Evolutionary conservation across 2,888 invertebrate species (phyloP), one percentile per base, ranked within the genome.

Genomic region (Quadroppia sp.): DNA sequence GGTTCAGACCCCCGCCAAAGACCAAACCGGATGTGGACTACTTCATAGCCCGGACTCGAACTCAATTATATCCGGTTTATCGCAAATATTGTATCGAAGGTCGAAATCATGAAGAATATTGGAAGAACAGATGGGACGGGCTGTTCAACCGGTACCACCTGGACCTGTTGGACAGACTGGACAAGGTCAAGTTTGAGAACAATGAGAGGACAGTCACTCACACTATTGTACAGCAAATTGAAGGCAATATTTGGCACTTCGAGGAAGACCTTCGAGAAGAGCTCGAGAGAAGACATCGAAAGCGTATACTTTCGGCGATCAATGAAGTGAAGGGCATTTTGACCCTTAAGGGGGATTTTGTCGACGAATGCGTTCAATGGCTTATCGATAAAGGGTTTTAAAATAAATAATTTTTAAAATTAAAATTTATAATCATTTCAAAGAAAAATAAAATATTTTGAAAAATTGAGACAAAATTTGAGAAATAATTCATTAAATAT

Each of bases 51-150:
- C 87, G 96, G 79, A 88, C 89, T 0, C 90, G 87, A 82, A 92
- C 91, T 81, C 88, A 90, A 80, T 89, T 91, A 88, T 81, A 90
- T 9, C 92, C 95, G 0, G 89, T 95, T 25, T 94, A 94, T 83
- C 92, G 75, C 76, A 77, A 71, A 53, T 74, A 70, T 30, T n/a
- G 50, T 74, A 76, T 36, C 77, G 77, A 45, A 64, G 76, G 36
- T 53, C 67, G 42, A 67, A 76, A 69, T 48, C 64, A 30, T 23
- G 72, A 20, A 9, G 23, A 88, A 72, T 74, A 59, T 30, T 74
- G 74, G 74, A 48, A 45, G 28, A 74, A 74, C 42, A 20, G 74
- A 13, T 74, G 74, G 74, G 74, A 74, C 40, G 45, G 48, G 20
- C 17, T 70, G 15, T 70, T 74, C 70, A 74, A 74, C 25, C 23